Base-by-base conservation (phyloP, 2,797 vertebrate genomes). In the Sciurus vulgaris region DNA sequence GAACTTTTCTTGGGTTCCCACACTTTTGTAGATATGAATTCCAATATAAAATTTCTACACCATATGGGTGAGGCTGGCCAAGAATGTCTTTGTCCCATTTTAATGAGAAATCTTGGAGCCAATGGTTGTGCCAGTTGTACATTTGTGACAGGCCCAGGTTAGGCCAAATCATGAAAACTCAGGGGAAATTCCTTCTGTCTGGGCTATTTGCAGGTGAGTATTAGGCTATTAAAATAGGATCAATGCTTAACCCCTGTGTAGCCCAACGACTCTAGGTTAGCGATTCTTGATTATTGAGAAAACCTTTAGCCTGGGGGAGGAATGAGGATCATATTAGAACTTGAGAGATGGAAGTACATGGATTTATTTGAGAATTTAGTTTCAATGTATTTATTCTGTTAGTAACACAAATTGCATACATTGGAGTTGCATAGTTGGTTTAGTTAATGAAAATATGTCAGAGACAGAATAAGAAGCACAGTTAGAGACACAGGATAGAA, bases 241-340 rank as follows among this genome's bases (percentile, higher is more conserved):
- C 47, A 89, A 49, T 44, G 3, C 13, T 59, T 47, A 86, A 28
- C 30, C 70, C 12, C 17, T 65, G 24, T 7, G 5, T 59, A 56
- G 24, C 17, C 54, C 20, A 51, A 87, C 73, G n/a, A 78, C 8
- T 81, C 17, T 26, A 35, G 12, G 12, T 63, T 63, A 93, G 76
- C 33, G 51, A 91, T 89, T 92, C 26, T 93, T 3, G 59, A 8
- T 79, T 79, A 47, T 3, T 26, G 3, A 9, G 7, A 14, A 9
- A 44, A 3, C 11, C 11, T 78, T 85, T 77, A 87, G 82, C 61
- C 7, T 44, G 9, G 13, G 33, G 89, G 41, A 0, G 9, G 22
- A 74, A 35, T 86, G 56, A 96, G 22, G 15, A 49, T 91, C 22
- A 28, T 56, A 73, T 63, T 30, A 28, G 41, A 93, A 96, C 76